phyloP scores from a whole-genome alignment of 2,888 invertebrate species.

The Petrolisthes manimaculis region DNA sequence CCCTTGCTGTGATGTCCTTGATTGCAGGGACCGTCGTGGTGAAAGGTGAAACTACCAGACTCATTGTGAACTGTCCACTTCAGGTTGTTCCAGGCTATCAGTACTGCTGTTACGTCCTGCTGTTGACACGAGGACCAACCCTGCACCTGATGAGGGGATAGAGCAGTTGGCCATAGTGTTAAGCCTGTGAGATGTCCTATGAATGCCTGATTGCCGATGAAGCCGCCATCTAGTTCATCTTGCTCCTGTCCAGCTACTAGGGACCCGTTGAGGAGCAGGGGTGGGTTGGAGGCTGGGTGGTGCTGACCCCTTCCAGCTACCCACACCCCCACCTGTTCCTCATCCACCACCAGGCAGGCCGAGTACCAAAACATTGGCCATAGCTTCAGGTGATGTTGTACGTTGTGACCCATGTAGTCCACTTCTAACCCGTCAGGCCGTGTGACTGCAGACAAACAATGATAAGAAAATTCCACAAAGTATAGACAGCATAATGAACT shows the following conservation, averaged over 20 bases:
- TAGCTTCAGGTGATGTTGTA: neutral
- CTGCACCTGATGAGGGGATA: neutral
- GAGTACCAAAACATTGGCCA: constrained; percentile 39
- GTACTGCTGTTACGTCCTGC: neutral
- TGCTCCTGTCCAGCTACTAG: constrained; percentile 31
- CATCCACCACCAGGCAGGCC: constrained; percentile 25
- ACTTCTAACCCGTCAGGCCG: constrained; percentile 32
- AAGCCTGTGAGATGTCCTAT: constrained; percentile 35
- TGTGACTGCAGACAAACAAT: constrained; percentile 21
- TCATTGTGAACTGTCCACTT: constrained; percentile 26
- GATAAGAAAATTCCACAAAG: neutral
- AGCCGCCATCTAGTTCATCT: constrained; percentile 30
- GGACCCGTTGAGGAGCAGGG: constrained; percentile 24
- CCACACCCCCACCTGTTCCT: neutral
- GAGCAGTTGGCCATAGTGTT: constrained; percentile 18
- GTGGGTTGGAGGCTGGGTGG: neutral
- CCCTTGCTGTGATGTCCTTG: neutral
- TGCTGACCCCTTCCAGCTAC: constrained; percentile 15
- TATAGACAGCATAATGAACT: too few relatives aligned
- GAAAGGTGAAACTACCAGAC: neutral
- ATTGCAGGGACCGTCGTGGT: constrained; percentile 27
- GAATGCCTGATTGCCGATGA: constrained; percentile 34
- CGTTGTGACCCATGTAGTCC: neutral
- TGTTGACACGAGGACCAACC: constrained; percentile 9
- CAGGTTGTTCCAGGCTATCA: neutral